These are phyloP conservation scores for Tetramorium bicarinatum DNA, from an alignment of 2,888 invertebrate genomes.

Conservation along the genomic window DNA sequence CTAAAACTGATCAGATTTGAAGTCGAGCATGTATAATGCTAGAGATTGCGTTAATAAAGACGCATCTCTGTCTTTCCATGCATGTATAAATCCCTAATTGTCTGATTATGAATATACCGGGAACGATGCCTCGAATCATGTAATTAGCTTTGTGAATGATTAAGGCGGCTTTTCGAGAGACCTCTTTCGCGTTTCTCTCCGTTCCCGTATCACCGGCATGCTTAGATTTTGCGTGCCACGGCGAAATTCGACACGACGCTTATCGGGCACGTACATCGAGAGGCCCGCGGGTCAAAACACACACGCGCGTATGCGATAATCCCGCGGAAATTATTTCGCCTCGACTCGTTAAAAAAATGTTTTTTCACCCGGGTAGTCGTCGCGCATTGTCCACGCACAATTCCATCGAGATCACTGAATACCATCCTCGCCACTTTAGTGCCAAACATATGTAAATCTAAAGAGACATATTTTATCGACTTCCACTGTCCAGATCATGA, in stretches of 20 bases:
- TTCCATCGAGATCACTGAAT: not conserved
- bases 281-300: slow-evolving; percentile 9
- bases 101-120: not conserved
- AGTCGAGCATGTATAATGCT: not conserved
- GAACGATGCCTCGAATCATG: not conserved
- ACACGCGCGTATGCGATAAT: slow-evolving; percentile 2
- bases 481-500: slow-evolving; percentile 10
- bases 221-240: slow-evolving; percentile 31
- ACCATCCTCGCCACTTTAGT: too few relatives aligned
- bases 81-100: not conserved
- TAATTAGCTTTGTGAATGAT: not conserved
- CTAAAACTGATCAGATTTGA: not conserved
- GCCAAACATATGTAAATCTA: not conserved
- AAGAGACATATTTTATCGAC: not conserved
- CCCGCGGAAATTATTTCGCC: slow-evolving; percentile 7
- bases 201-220: slow-evolving; percentile 8
- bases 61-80: not conserved
- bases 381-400: not conserved
- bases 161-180: not conserved
- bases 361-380: not conserved
- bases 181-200: not conserved
- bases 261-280: slow-evolving; percentile 51
- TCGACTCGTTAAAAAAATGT: not conserved
- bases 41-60: not conserved
- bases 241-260: slow-evolving; percentile 46